Evolutionary conservation across 37 sponge, comb jelly and placozoan genomes (phyloP).

Genomic region (Hexactinellida sp.): DNA sequence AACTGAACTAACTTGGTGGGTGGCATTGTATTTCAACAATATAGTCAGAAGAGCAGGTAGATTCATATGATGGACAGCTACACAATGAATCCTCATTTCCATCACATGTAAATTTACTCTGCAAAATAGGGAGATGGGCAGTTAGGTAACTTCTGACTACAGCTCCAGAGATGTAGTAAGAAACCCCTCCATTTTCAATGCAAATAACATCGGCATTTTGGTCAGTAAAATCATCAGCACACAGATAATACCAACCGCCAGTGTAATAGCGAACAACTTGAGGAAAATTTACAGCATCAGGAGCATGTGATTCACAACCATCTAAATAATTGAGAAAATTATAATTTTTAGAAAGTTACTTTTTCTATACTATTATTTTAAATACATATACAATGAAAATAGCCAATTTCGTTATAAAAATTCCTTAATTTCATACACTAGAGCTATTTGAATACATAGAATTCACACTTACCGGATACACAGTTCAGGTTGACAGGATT

Average conservation of each 20-base stretch:
- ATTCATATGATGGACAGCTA: background rate
- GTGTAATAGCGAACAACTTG: background rate
- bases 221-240: background rate
- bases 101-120: background rate
- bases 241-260: background rate
- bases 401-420: too few species aligned
- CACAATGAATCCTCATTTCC: background rate
- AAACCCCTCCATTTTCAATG: background rate
- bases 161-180: background rate
- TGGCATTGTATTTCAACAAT: background rate
- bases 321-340: background rate
- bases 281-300: background rate
- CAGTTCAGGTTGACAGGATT: background rate
- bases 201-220: background rate
- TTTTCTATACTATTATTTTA: too few species aligned
- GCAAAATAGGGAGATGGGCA: background rate
- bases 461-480: background rate
- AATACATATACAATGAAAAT: too few species aligned
- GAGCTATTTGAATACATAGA: too few species aligned
- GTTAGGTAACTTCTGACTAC: background rate
- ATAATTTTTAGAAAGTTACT: too few species aligned
- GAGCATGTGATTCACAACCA: constrained; percentile 9
- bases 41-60: background rate
- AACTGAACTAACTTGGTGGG: background rate
- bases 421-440: too few species aligned